These are phyloP conservation scores for Sericinus montela DNA, from an alignment of 2,888 invertebrate genomes.

Conservation along the genomic window DNA sequence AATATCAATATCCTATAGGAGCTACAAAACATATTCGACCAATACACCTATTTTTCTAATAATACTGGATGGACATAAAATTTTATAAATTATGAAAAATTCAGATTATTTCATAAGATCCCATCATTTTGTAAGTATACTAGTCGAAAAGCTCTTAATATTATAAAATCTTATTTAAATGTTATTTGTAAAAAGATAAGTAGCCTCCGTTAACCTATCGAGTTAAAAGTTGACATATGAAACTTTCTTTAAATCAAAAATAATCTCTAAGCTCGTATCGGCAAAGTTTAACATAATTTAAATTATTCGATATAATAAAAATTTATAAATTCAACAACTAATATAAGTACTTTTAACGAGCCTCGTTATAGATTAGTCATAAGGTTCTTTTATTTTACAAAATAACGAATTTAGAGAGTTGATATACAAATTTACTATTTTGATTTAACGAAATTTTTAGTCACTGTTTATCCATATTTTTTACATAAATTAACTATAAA, in stretches of 20 bases:
- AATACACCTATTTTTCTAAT: slow-evolving; percentile 70
- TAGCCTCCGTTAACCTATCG: slow-evolving; percentile 50
- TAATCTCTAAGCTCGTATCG: slow-evolving; percentile 51
- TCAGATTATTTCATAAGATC: slow-evolving; percentile 73
- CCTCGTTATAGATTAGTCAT: not conserved
- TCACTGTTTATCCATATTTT: too few species aligned
- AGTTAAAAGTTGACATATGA: slow-evolving; percentile 43
- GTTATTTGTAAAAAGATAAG: slow-evolving; percentile 54
- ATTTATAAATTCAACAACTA: not conserved
- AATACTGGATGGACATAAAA: slow-evolving; percentile 76
- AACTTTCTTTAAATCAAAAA: slow-evolving; percentile 39
- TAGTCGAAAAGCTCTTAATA: slow-evolving; percentile 73
- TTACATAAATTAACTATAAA: slow-evolving; percentile 1
- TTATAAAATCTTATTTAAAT: slow-evolving; percentile 58
- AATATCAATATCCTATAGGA: slow-evolving; percentile 54
- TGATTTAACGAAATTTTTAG: too few species aligned
- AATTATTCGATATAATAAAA: slow-evolving; percentile 1
- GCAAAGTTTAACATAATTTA: slow-evolving; percentile 35
- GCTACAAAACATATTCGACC: slow-evolving; percentile 57
- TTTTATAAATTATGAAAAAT: slow-evolving; percentile 71
- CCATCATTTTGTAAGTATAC: slow-evolving; percentile 70
- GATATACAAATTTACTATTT: too few species aligned
- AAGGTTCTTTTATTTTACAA: too few species aligned
- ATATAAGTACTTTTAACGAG: not conserved
- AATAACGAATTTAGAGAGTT: too few species aligned